A percentile compares a stretch with the other conserved stretches of the same genome.
Conservation (phyloP, 2,797 vertebrate species). For the Lepilemur septentrionalis region DNA sequence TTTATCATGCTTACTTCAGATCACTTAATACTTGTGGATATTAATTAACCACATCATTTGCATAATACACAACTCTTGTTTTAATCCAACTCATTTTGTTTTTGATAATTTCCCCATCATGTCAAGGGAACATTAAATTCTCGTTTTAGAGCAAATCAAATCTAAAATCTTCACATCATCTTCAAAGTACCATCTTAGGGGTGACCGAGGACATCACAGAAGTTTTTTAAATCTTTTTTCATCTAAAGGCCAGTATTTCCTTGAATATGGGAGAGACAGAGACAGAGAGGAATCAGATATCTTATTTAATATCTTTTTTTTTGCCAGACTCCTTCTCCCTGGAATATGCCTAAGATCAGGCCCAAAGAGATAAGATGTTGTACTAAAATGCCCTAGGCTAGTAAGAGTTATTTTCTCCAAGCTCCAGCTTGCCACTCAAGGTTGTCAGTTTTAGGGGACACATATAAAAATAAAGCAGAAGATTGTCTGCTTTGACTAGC, state of each 20-base stretch:
- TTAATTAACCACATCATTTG: neutral
- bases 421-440: conserved; percentile 46
- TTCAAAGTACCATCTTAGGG: neutral
- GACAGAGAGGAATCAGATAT: neutral
- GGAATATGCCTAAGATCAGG: neutral
- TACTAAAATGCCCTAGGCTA: neutral
- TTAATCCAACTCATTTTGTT: neutral
- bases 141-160: neutral
- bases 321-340: neutral
- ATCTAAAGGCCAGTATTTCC: neutral
- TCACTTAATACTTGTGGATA: neutral
- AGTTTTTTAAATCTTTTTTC: neutral
- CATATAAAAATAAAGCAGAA: conserved; percentile 49
- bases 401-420: conserved; percentile 42
- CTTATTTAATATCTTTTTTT: conserved; percentile 20
- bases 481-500: conserved; percentile 24
- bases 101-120: neutral
- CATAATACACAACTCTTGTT: neutral
- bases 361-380: conserved; percentile 31
- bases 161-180: neutral
- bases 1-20: neutral
- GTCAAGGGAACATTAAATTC: neutral
- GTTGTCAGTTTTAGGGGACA: conserved; percentile 56
- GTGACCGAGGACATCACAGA: neutral
- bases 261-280: neutral